phyloP scores from a whole-genome alignment of 2,888 invertebrate species.

The Aphodius granarius region DNA sequence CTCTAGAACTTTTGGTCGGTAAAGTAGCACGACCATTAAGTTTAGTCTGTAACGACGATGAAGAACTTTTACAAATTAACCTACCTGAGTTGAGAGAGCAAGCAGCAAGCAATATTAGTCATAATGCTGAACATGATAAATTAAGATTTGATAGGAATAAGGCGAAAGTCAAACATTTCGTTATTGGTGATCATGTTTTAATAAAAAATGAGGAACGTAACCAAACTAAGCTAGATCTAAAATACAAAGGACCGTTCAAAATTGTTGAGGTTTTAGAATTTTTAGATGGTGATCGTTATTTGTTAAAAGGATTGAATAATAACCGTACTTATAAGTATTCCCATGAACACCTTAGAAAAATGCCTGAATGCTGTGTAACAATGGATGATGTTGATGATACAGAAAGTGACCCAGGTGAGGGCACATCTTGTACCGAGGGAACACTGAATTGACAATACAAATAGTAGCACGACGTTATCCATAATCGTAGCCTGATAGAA shows the following conservation, averaged over 20 bases:
- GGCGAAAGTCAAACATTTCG: constrained; percentile 1
- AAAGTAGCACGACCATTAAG: too few species aligned
- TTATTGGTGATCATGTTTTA: neutral
- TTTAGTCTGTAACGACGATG: too few species aligned
- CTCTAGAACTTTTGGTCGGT: constrained; percentile 14
- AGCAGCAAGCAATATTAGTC: neutral
- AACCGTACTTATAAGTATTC: neutral
- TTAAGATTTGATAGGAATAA: neutral
- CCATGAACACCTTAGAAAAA: neutral
- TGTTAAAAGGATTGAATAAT: neutral
- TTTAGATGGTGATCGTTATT: neutral
- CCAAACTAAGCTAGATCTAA: neutral
- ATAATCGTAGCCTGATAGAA: too few species aligned
- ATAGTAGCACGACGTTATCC: too few species aligned
- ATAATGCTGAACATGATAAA: neutral
- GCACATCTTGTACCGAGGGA: too few species aligned
- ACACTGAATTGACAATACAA: too few species aligned
- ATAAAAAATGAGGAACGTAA: neutral
- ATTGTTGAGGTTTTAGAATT: neutral
- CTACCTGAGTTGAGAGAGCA: neutral
- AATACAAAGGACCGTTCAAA: constrained; percentile 6
- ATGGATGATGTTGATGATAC: too few species aligned
- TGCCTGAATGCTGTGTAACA: too few species aligned
- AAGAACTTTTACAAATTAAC: neutral
- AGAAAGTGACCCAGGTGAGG: too few species aligned